Base-by-base conservation (phyloP, 2,797 vertebrate genomes). In the Pseudopleuronectes americanus region DNA sequence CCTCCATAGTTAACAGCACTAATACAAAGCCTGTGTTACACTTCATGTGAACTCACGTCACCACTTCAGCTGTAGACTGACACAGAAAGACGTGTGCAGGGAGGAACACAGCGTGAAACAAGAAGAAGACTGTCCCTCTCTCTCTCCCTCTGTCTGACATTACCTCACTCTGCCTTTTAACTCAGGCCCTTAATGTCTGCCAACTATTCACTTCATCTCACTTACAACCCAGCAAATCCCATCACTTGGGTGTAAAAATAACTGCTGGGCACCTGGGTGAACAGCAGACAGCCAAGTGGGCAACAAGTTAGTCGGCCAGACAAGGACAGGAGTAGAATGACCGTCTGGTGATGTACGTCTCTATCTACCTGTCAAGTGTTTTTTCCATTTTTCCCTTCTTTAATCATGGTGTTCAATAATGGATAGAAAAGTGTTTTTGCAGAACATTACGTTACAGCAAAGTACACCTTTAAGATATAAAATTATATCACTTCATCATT, bases 231-330 rank as follows among this genome's bases (percentile, higher is more conserved):
- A 80, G 77, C 68, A 89, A 92, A 92, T 90, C 90, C 88, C 80
- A 91, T 93, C 85, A 89, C 59, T 55, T 57, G 33, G 19, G 64
- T 70, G 68, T 79, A 89, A 84, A 92, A 92, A 92, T 90, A 92
- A 71, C 84, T 22, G 13, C 10, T 38, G 62, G 61, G 59, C 70
- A 73, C 64, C 56, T 59, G 56, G 65, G 64, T 56, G 69, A 7
- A 21, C 6, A 72, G 64, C 72, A 74, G 22, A 28, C 3, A 22
- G 64, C 69, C 80, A 84, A 73, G 68, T 51, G 55, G 51, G 59
- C 17, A 23, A 64, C 14, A 45, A 52, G 59, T 61, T 22, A 41
- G 61, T 53, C 51, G 45, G 8, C 2, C 55, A 74, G 63, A 68
- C 49, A 33, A 69, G 66, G 78, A 57, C 59, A 41, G 63, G 60